Conservation (phyloP, 2,888 invertebrate genomes). For the Gymnocheta viridis region DNA sequence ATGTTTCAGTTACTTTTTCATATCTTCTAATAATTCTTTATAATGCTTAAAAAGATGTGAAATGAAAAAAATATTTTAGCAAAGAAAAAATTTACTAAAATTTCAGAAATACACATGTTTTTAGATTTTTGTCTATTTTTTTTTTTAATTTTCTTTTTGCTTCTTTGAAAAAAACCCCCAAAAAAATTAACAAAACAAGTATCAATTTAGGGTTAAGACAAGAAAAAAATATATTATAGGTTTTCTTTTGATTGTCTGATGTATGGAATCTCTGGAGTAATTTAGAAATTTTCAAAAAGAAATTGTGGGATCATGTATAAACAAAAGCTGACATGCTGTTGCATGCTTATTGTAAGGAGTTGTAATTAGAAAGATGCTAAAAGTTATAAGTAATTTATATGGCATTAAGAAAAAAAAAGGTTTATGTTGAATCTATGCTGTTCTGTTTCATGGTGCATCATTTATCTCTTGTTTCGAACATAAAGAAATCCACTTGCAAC, state of each 20-base stretch:
- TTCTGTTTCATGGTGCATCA: too few species aligned
- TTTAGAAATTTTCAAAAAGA: too few species aligned
- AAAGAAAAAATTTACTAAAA: slow-evolving; percentile 9
- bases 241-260: neutral
- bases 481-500: too few species aligned
- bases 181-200: neutral
- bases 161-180: neutral
- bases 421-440: too few species aligned
- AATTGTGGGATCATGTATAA: neutral
- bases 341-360: neutral
- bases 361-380: too few species aligned
- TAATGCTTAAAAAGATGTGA: neutral
- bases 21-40: slow-evolving; percentile 21
- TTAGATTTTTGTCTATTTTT: neutral
- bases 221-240: neutral
- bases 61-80: neutral
- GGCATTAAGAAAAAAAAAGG: too few species aligned
- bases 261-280: neutral
- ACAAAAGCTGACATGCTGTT: neutral
- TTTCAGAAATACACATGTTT: neutral
- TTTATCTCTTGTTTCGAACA: too few species aligned
- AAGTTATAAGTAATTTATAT: too few species aligned
- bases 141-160: neutral
- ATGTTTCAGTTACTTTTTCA: slow-evolving; percentile 11
- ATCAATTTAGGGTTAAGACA: neutral